These are phyloP conservation scores for Cheilosia variabilis DNA, from an alignment of 2,888 invertebrate genomes.

Conservation along the genomic window DNA sequence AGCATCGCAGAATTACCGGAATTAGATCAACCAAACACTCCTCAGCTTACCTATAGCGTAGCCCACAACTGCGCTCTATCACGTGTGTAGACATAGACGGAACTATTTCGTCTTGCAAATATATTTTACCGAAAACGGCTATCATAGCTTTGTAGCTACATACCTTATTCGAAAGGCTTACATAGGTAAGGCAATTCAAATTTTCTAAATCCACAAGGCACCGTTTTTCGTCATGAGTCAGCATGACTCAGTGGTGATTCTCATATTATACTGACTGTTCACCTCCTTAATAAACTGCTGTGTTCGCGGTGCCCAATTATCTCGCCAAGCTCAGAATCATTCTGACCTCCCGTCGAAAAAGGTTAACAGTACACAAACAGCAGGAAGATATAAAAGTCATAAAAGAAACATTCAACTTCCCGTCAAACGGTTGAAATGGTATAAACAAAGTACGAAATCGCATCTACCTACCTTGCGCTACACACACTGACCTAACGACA, in stretches of 20 bases:
- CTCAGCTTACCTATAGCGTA: too few relatives aligned
- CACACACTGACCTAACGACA: conserved; percentile 41
- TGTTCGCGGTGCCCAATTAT: conserved; percentile 6
- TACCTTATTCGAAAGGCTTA: too few relatives aligned
- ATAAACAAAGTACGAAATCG: neutral
- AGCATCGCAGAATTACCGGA: too few relatives aligned
- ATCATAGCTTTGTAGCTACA: too few relatives aligned
- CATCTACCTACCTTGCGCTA: neutral
- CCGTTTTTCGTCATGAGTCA: neutral
- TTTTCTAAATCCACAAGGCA: neutral
- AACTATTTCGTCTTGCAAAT: too few relatives aligned
- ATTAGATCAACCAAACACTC: too few relatives aligned
- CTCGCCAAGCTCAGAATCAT: conserved; percentile 7
- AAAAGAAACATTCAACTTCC: conserved; percentile 47
- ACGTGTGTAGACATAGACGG: too few relatives aligned
- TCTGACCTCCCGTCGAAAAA: conserved; percentile 26
- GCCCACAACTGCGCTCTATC: too few relatives aligned
- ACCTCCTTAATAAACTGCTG: conserved; percentile 25
- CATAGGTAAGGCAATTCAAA: too few relatives aligned
- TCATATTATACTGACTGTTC: conserved; percentile 18
- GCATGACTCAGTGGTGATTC: conserved; percentile 12
- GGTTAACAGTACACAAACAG: conserved; percentile 31
- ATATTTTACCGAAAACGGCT: too few relatives aligned
- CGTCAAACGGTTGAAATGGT: conserved; percentile 27
- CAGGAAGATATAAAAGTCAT: conserved; percentile 38